Base-by-base conservation (phyloP, 2,113 vertebrate genomes). In the Cebidichthys violaceus region DNA sequence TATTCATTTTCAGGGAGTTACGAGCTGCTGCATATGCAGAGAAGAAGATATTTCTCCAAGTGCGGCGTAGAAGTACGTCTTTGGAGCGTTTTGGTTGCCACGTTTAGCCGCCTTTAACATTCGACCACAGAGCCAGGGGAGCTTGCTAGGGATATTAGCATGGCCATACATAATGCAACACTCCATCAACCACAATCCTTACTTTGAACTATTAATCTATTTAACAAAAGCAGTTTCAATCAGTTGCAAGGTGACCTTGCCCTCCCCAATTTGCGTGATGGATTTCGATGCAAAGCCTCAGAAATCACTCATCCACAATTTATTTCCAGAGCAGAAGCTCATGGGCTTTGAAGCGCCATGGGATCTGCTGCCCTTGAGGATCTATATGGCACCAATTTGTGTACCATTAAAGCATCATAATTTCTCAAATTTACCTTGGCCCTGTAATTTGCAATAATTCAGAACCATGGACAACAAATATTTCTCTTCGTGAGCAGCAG, bases 231-330 rank as follows among this genome's bases (percentile, higher is more conserved):
- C 20, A 6, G 43, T 64, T 83, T 86, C 75, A 61, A 15, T 83
- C 60, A 78, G 55, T 70, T 79, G 37, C 60, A 77, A 75, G 76
- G 80, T 90, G 82, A 90, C 88, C 85, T 85, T 82, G 61, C 14
- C 62, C 29, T 64, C 50, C 6, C 31, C 50, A 13, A 66, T n/a
- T 54, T 57, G 24, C 31, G 29, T 86, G 84, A 81, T 75, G 67
- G 59, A 81, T 86, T 78, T 74, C 33, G 4, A 2, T 37, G 27
- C 29, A 70, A 88, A 83, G 61, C 76, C 55, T 73, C 18, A 43
- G 52, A 77, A 86, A 83, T 75, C 7, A 9, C 35, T 83, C 67
- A 55, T 81, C 65, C 43, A 73, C 50, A 80, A 57, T 87, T 67
- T 65, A 86, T 76, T 52, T n/a, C 59, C 59, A 4, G 22, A 14